A percentile compares a stretch with the other conserved stretches of the same genome.
These are phyloP conservation scores for Notodonta dromedarius DNA, from an alignment of 2,888 invertebrate genomes.

Conservation along the genomic window DNA sequence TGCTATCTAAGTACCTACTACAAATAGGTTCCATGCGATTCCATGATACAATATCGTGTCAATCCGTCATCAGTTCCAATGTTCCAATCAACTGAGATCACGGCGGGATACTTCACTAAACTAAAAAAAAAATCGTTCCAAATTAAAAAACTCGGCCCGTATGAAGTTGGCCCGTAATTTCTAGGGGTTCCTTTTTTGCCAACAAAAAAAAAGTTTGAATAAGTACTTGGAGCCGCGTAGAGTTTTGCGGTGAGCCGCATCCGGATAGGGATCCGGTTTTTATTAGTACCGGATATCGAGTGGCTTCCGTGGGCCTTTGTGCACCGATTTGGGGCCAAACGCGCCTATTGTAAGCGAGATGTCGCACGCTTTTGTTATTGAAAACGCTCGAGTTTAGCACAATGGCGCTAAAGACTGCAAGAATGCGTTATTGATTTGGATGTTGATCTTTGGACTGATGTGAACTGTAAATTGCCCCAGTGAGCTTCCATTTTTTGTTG, in stretches of 20 bases:
- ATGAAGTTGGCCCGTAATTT: conserved; percentile 57
- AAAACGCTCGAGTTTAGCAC: conserved; percentile 43
- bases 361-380: conserved; percentile 58
- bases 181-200: conserved; percentile 51
- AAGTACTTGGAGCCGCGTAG: conserved; percentile 38
- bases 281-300: conserved; percentile 76
- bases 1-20: no score
- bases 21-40: no score
- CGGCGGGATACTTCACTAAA: conserved; percentile 21
- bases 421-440: conserved; percentile 30
- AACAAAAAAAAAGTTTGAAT: conserved; percentile 43
- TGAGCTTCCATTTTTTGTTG: background rate
- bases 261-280: conserved; percentile 75
- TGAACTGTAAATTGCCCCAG: conserved; percentile 3
- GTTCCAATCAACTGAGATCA: conserved; percentile 11
- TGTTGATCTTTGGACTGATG: conserved; percentile 24
- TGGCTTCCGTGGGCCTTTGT: conserved; percentile 75
- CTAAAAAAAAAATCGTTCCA: conserved; percentile 44
- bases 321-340: conserved; percentile 56
- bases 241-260: conserved; percentile 64
- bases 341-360: conserved; percentile 59
- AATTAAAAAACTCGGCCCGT: conserved; percentile 49
- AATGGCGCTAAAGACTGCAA: conserved; percentile 35
- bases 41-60: background rate
- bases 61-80: background rate